Percentiles rank a stretch among this genome's conserved stretches.
These are phyloP conservation scores for Eublepharis macularius DNA, from an alignment of 2,113 vertebrate species.

Conservation along the genomic window DNA sequence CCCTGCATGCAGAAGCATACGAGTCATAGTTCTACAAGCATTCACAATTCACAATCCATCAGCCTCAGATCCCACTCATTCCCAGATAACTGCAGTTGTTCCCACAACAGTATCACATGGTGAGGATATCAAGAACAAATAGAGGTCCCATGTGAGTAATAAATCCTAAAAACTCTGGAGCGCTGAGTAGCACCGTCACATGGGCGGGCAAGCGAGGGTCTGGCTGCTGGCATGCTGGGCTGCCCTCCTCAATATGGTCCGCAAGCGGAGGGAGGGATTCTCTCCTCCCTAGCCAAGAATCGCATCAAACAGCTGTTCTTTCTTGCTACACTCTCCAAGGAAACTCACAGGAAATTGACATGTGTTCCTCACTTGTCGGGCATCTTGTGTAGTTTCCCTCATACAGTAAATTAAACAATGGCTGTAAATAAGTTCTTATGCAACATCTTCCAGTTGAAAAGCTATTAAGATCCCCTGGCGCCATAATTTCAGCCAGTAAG, in stretches of 20 bases:
- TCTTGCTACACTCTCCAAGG: too few relatives aligned
- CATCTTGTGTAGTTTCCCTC: too few relatives aligned
- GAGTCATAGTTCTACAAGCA: background rate
- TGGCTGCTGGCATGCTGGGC: too few relatives aligned
- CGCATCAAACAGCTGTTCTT: too few relatives aligned
- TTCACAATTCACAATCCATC: background rate
- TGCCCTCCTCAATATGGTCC: too few relatives aligned
- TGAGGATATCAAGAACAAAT: background rate
- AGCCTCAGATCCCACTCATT: background rate
- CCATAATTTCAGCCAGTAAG: background rate
- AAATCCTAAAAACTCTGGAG: background rate
- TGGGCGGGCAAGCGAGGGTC: too few relatives aligned
- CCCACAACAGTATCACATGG: background rate
- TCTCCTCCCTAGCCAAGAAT: too few relatives aligned
- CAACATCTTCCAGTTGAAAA: background rate
- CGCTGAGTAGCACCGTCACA: too few relatives aligned
- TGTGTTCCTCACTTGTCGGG: too few relatives aligned
- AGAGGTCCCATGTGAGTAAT: background rate
- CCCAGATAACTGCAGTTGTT: background rate
- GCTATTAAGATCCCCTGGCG: background rate
- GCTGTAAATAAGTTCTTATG: background rate
- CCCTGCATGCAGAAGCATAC: background rate
- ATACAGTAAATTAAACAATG: background rate
- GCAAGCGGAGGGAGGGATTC: too few relatives aligned
- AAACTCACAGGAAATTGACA: too few relatives aligned